Evolutionary conservation across 2,888 invertebrate genomes (phyloP), one percentile per base, ranked within the genome.

Genomic region (Agrotis puta): DNA sequence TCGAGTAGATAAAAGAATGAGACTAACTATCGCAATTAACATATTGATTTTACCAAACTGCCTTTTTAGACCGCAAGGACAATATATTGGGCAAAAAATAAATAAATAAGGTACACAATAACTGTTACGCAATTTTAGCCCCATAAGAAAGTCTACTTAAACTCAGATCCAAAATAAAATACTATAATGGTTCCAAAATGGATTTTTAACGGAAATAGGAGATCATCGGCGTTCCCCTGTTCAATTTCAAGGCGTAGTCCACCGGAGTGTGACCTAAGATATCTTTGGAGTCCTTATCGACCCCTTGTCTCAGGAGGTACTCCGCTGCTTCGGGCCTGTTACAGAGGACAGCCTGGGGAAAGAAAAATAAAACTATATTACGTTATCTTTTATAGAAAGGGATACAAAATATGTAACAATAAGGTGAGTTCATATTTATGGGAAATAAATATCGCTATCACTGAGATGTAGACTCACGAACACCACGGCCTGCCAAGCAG

Each of bases 321-420:
- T 93, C 85, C 0, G 97, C 95, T 3, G 96, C 91, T 0, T 94
- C 92, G 0, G 89, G 84, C 22, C 95, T 94, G 47, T 97, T 96
- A 86, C 97, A 97, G 2, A 97, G 88, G 0, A 97, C 97, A 0
- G 97, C 97, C 96, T 96, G 88, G 16, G 72, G 2, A 53, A 78
- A 76, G 51, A n/a, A 54, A 58, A 16, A 39, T 39, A 39, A 39
- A 39, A 27, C n/a, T n/a, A n/a, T n/a, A n/a, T n/a, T n/a, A 1
- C 2, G 39, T 39, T 39, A 39, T 39, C 4, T 39, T 39, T 39
- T 9, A 39, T 39, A 39, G 33, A 7, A 33, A 7, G 7, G 33
- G 33, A 7, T n/a, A n/a, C n/a, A 7, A 39, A 39, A 39, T 11
- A 39, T 39, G 9, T 33, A 9, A 1, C 33, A 7, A 9, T 27